Percentiles rank a stretch among this genome's conserved stretches.
These are phyloP conservation scores for Helicoverpa assulta DNA, from an alignment of 2,888 invertebrate species.

Conservation along the genomic window DNA sequence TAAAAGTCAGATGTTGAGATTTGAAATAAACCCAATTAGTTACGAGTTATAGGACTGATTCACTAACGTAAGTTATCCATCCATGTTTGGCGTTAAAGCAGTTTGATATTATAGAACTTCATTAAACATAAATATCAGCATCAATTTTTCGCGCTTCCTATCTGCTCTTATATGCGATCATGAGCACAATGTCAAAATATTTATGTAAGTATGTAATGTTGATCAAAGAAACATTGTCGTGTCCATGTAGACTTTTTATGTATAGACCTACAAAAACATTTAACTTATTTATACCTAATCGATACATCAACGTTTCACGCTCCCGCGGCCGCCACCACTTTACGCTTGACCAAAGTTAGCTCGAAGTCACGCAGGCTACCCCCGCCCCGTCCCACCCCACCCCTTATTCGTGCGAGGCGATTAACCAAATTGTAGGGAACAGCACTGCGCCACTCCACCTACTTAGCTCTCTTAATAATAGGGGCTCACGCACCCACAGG, in stretches of 20 bases:
- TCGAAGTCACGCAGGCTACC: constrained; percentile 74
- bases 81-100: no score
- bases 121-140: no score
- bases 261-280: neutral
- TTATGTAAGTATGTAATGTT: no score
- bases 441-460: constrained; percentile 74
- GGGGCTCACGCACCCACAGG: constrained; percentile 58
- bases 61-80: no score
- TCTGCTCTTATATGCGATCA: no score
- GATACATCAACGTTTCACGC: constrained; percentile 19
- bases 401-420: constrained; percentile 71
- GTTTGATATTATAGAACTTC: no score
- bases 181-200: no score
- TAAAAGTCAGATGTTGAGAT: no score
- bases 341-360: constrained; percentile 63
- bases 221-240: neutral
- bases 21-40: no score
- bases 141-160: no score
- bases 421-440: constrained; percentile 82
- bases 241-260: neutral
- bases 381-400: constrained; percentile 25
- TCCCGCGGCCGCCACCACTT: constrained; percentile 24
- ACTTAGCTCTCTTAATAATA: constrained; percentile 64
- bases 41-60: no score
- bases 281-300: neutral